These are phyloP conservation scores for Stegastes partitus DNA, from an alignment of 2,113 vertebrate species.

Conservation along the genomic window DNA sequence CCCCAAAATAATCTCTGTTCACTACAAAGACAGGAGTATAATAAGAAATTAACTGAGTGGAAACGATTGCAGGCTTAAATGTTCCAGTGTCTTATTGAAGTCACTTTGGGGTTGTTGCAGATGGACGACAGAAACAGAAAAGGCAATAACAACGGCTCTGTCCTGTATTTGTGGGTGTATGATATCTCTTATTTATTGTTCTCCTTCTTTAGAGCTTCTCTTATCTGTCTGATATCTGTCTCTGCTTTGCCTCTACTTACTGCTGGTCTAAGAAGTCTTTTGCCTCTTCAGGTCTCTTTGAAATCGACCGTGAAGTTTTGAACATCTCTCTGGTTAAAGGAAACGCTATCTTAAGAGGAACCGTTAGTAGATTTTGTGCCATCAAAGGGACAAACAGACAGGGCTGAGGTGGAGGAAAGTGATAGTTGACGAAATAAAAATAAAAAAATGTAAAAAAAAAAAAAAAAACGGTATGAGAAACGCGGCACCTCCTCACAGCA, in stretches of 20 bases:
- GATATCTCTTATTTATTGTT: neutral
- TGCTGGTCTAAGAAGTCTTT: neutral
- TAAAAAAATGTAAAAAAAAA: neutral
- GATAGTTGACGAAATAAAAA: neutral
- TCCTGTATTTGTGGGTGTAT: neutral
- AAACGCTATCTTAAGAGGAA: conserved; percentile 11
- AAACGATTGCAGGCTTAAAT: conserved; percentile 10
- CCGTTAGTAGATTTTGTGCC: neutral
- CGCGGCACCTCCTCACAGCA: neutral
- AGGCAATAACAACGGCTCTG: neutral
- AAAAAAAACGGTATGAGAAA: neutral
- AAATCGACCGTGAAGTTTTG: conserved; percentile 15
- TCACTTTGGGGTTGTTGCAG: neutral
- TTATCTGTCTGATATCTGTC: conserved; percentile 4
- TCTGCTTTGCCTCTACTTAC: neutral
- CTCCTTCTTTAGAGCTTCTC: conserved; percentile 1
- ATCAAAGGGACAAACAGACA: conserved; percentile 23
- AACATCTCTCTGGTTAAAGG: neutral
- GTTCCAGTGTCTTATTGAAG: conserved; percentile 22
- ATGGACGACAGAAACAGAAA: conserved; percentile 3
- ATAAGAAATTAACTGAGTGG: conserved; percentile 28
- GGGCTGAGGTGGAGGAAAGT: neutral
- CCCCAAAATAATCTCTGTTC: conserved; percentile 48
- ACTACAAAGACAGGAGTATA: conserved; percentile 20
- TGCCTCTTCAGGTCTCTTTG: neutral